Base-by-base conservation (phyloP, 2,797 vertebrate genomes). In the Sitta carolinensis region DNA sequence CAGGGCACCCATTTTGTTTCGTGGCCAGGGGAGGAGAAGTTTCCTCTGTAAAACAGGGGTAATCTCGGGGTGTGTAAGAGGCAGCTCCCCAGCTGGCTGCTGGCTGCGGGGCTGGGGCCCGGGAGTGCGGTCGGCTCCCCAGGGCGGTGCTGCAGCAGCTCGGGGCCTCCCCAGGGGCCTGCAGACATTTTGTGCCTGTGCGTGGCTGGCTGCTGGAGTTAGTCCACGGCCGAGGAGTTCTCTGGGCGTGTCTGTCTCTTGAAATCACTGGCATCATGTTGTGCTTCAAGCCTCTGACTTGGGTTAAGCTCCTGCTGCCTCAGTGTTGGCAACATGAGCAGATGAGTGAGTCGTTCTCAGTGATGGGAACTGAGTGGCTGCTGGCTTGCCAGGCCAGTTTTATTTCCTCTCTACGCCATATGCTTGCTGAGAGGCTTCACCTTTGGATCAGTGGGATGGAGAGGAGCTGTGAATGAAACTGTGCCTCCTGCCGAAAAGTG, bases 81-180 rank as follows among this genome's bases (percentile, higher is more conserved):
- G 19, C 3, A 9, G 48, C 2, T n/a, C 27, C n/a, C 58, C 0
- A 1, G 19, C 55, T 47, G 47, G 57, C 48, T 27, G 40, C 73
- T 63, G 77, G 32, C 52, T 1, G 1, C 3, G 34, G 23, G 34
- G 29, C 20, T 1, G 3, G 18, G 57, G 32, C 67, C 16, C 1
- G 0, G 38, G 38, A 76, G 27, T 0, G 4, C 4, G 6, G 19
- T 29, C 0, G 0, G 55, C 69, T 80, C 42, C 45, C 30, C 50
- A 26, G 48, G 68, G n/a, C 21, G 4, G 32, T 61, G 42, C 87
- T 42, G 82, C 67, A 57, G 75, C 69, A 50, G 67, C 11, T 1
- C 2, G 0, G 67, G 82, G 68, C 4, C 2, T 74, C 69, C 77
- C 42, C 51, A 40, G 58, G 48, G 77, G 55, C 62, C 79, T 1